Conservation (phyloP, 2,797 vertebrate species). For the Psittacula derbiana region DNA sequence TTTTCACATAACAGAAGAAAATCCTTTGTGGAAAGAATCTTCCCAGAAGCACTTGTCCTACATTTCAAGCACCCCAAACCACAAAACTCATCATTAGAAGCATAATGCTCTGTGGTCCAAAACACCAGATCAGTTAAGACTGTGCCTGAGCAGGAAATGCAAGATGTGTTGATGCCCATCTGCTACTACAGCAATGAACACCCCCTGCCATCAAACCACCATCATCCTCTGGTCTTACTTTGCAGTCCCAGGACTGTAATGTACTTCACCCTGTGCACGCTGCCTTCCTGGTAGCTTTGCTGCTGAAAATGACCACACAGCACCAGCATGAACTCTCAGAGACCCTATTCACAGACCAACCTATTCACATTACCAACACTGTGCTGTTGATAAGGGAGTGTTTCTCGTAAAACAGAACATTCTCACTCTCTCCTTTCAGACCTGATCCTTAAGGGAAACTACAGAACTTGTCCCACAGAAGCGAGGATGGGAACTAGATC, state of each 20-base stretch:
- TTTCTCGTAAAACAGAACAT: background rate
- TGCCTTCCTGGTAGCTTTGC: background rate
- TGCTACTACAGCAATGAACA: background rate
- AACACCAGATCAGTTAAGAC: constrained; percentile 3
- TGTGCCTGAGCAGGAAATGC: background rate
- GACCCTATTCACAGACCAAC: background rate
- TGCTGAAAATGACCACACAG: background rate
- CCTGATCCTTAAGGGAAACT: background rate
- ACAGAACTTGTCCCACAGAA: background rate
- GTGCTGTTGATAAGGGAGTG: background rate
- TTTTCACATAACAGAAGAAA: constrained; percentile 17
- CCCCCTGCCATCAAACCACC: background rate
- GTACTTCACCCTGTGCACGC: background rate
- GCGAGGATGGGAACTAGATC: background rate
- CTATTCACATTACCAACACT: background rate
- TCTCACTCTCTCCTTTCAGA: background rate
- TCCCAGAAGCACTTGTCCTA: constrained; percentile 51
- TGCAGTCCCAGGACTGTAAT: background rate
- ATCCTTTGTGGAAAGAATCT: constrained; percentile 16
- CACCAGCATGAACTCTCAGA: background rate
- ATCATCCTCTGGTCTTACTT: background rate
- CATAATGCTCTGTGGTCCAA: background rate
- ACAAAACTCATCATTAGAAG: constrained; percentile 44
- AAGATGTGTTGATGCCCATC: background rate
- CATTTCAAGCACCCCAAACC: constrained; percentile 43